Evolutionary conservation across 2,113 vertebrate species (phyloP).

Genomic region (Halichoerus grypus): DNA sequence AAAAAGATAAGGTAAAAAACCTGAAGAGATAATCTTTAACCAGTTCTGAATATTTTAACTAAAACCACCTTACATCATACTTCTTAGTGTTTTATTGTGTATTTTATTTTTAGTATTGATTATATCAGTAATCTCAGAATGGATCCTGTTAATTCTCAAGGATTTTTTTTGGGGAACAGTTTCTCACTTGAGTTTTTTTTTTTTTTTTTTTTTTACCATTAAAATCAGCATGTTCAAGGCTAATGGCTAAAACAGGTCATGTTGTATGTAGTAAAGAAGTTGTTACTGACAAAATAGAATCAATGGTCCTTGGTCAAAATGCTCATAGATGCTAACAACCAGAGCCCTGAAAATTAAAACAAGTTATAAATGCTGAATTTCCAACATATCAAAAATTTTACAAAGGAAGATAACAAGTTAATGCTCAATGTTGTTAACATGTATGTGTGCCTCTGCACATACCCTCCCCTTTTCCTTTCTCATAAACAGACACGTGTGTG

Average conservation of each 20-base stretch:
- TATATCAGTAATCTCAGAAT: neutral
- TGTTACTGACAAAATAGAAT: neutral
- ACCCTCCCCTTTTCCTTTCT: neutral
- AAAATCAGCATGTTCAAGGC: constrained; percentile 21
- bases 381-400: neutral
- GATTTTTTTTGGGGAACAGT: neutral
- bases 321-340: neutral
- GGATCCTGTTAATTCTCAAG: neutral
- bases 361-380: neutral
- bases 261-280: neutral
- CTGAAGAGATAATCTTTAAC: neutral
- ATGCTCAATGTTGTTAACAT: neutral
- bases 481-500: neutral
- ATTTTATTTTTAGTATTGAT: constrained; percentile 13
- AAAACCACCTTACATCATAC: neutral
- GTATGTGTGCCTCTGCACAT: neutral
- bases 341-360: neutral
- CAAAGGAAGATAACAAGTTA: neutral
- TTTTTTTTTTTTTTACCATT: neutral
- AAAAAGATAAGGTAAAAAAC: neutral
- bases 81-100: neutral
- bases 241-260: neutral
- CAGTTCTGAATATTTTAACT: constrained; percentile 20
- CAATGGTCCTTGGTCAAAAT: neutral
- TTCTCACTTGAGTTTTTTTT: neutral